Percentiles rank a stretch among this genome's conserved stretches.
Evolutionary conservation across 1,140 invertebrate genomes (phyloP).

Genomic region (Planococcus citri): DNA sequence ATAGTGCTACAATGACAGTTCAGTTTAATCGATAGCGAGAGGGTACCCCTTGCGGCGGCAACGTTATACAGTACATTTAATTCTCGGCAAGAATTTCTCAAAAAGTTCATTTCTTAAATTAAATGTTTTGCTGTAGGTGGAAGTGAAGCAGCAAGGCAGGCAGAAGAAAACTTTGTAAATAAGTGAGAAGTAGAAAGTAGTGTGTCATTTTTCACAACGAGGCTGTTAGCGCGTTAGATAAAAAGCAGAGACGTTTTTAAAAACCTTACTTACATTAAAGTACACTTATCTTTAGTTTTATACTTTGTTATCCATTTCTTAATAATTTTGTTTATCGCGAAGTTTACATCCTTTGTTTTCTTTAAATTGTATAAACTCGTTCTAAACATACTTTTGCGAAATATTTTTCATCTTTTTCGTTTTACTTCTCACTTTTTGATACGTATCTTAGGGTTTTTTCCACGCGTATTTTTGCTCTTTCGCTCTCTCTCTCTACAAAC

Average conservation of each 20-base stretch:
- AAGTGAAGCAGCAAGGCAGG: background rate
- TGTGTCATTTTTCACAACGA: background rate
- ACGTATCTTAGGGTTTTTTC: background rate
- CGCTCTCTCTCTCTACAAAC: background rate
- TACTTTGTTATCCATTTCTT: conserved; percentile 7
- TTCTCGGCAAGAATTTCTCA: background rate
- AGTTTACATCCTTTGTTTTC: conserved; percentile 7
- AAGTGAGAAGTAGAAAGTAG: conserved; percentile 1
- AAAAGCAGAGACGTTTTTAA: conserved; percentile 7
- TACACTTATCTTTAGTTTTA: conserved; percentile 8
- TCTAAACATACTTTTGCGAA: background rate
- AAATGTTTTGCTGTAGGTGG: background rate
- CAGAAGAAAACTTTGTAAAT: background rate
- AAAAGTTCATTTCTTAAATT: conserved; percentile 8
- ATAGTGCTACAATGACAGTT: background rate
- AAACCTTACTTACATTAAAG: conserved; percentile 3
- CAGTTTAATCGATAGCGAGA: conserved; percentile 2
- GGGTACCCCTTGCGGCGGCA: background rate
- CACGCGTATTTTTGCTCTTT: background rate
- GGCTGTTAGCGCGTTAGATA: background rate
- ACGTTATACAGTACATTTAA: conserved; percentile 7
- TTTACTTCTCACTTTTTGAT: background rate
- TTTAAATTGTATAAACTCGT: conserved; percentile 8
- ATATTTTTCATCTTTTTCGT: background rate
- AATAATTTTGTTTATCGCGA: conserved; percentile 4